Percentiles rank a stretch among this genome's conserved stretches.
Conservation (phyloP, 2,797 vertebrate genomes). For the Uromys caudimaculatus region DNA sequence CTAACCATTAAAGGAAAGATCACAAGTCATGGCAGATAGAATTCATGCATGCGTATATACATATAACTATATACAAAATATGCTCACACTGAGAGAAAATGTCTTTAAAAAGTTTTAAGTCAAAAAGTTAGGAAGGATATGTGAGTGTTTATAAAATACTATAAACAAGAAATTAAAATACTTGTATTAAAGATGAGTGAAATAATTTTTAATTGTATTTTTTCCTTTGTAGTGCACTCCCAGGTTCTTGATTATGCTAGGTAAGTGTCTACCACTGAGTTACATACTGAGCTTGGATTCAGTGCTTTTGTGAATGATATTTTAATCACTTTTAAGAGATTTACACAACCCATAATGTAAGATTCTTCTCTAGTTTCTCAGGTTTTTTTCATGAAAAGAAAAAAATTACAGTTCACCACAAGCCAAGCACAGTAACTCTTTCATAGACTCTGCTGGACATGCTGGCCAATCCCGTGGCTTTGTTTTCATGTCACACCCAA, state of each 20-base stretch:
- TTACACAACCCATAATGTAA: not conserved
- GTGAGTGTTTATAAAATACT: not conserved
- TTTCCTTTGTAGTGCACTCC: not conserved
- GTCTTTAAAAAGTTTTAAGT: not conserved
- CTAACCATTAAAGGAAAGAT: not conserved
- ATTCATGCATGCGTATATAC: not conserved
- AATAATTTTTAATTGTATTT: not conserved
- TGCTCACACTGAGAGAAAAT: not conserved
- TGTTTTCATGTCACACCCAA: not conserved
- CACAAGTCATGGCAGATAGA: not conserved
- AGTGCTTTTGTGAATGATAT: not conserved
- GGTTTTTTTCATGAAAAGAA: not conserved
- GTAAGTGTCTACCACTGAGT: not conserved
- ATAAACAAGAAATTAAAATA: not conserved
- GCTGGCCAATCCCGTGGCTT: not conserved
- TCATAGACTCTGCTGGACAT: not conserved
- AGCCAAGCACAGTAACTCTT: not conserved
- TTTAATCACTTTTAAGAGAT: conserved; percentile 26
- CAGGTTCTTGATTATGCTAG: not conserved
- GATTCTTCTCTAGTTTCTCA: conserved; percentile 18
- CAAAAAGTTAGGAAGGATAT: not conserved
- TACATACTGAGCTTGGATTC: not conserved
- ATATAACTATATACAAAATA: conserved; percentile 36
- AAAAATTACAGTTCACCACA: not conserved
- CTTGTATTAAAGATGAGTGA: not conserved